A percentile compares a stretch with the other conserved stretches of the same genome.
Conservation (phyloP, 2,113 vertebrate species). For the Ameiurus melas region DNA sequence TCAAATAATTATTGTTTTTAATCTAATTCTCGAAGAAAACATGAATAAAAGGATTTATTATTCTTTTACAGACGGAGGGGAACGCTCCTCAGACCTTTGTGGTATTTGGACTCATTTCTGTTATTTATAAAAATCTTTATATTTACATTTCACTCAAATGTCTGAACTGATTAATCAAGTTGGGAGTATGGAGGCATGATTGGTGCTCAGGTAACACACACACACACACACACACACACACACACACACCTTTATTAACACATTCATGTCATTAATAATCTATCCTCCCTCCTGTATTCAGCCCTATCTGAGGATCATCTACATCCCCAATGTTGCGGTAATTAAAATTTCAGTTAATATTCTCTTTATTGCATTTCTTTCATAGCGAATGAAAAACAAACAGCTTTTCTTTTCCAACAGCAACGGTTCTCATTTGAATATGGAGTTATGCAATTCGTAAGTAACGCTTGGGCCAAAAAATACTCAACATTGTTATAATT, state of each 20-base stretch:
- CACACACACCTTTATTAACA: neutral
- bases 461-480: neutral
- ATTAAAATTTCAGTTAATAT: neutral
- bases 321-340: neutral
- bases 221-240: neutral
- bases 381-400: neutral
- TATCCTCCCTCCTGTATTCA: neutral
- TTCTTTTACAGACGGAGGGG: neutral
- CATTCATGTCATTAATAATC: neutral
- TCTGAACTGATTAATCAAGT: neutral
- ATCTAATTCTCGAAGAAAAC: neutral
- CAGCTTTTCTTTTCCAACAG: neutral
- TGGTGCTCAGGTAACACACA: neutral
- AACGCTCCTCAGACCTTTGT: neutral
- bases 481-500: neutral
- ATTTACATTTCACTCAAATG: neutral
- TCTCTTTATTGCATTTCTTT: neutral
- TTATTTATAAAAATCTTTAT: neutral
- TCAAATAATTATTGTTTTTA: neutral
- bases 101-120: neutral
- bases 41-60: neutral
- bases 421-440: neutral
- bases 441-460: neutral
- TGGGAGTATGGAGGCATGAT: neutral
- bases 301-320: neutral